Base-by-base conservation (phyloP, 2,797 vertebrate genomes). In the Mormyrops attenuatus region DNA sequence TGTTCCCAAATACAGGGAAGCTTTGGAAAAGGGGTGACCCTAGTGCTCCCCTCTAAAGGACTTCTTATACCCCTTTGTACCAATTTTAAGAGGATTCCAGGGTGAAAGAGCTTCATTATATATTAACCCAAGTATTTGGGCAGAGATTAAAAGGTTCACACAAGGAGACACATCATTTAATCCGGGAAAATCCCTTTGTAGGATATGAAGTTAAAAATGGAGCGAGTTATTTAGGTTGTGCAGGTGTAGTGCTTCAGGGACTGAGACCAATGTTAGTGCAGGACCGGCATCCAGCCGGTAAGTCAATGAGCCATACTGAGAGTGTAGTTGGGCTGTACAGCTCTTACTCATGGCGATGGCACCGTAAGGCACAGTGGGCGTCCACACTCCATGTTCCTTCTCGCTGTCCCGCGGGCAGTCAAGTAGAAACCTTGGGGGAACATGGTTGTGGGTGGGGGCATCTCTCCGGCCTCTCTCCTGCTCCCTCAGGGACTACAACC, bases 401-500 rank as follows among this genome's bases (percentile, higher is more conserved):
- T 11, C 44, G 15, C 41, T 50, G 38, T 85, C 82, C 82, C 93
- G 91, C 89, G 91, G 91, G 91, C 91, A 90, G 88, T 92, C 90
- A 92, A 89, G 90, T 90, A 90, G 50, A 91, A 89, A 92, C 92
- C 92, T 84, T 26, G 20, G 47, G 88, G 92, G 90, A 80, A 80
- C 38, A 82, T 91, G 93, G 69, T 73, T 5, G 20, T 84, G 44
- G 69, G 90, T 41, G 85, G 84, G 69, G 34, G 84, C 44, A 15
- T 91, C 89, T 89, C 60, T 90, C 94, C 90, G 94, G 93, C 94
- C 93, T 93, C 93, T 90, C 85, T 20, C 87, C 93, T 92, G 92
- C 93, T 94, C 92, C 94, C 66, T 53, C 92, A 92, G 92, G 93
- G 93, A 93, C 92, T 91, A 91, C 57, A 95, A 95, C 95, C 93